Base-by-base conservation (phyloP, 2,797 vertebrate species). In the Sebastes melanostomus region DNA sequence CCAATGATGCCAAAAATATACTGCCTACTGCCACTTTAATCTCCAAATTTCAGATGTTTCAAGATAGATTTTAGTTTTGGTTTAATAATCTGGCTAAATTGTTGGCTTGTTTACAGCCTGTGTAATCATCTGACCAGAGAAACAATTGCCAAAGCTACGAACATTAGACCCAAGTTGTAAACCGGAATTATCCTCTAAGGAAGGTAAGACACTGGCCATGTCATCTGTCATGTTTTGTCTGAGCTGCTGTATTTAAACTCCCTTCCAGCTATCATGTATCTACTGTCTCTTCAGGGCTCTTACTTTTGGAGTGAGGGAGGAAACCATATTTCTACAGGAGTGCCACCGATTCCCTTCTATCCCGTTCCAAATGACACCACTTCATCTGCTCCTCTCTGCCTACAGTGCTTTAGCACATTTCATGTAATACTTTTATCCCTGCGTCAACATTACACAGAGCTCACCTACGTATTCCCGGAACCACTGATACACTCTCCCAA, bases 351-450 rank as follows among this genome's bases (percentile, higher is more conserved):
- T 86, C 75, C 34, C 46, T 66, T 80, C 61, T 12, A 80, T 82
- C 67, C 50, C n/a, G 13, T 75, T 72, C 61, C 46, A 83, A 86
- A 83, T 86, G 68, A 81, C 76, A 81, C 66, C 70, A 75, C 78
- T 84, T 83, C 73, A 81, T 82, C 75, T 80, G 75, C 78, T 86
- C 66, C 52, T 75, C 72, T 78, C 75, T 78, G 74, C 67, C 83
- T 77, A 82, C 76, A 75, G 78, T 81, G 72, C 83, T 87, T 86
- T 63, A 75, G 80, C 85, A 86, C 77, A 81, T 79, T 80, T 86
- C 66, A 72, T 88, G 75, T 87, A 88, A 87, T 84, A 87, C 85
- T 75, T 92, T 88, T 91, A 92, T 92, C 90, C 85, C 10, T n/a
- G 78, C 30, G 7, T 88, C 86, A 90, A 86, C 80, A 83, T 86